phyloP scores from a whole-genome alignment of 2,797 vertebrate species.

The Podarcis siculus region DNA sequence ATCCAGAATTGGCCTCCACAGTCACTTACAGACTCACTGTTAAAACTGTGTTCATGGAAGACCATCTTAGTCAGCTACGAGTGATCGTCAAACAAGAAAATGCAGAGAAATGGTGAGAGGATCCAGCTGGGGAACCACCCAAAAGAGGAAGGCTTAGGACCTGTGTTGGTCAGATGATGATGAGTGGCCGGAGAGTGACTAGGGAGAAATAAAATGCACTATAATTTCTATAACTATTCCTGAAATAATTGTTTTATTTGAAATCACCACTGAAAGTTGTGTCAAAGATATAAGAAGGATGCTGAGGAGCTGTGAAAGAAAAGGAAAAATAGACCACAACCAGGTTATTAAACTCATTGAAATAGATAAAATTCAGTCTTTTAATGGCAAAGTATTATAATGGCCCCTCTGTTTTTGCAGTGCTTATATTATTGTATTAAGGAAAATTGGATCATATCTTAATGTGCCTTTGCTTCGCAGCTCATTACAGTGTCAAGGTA shows the following conservation, averaged over 20 bases:
- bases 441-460: constrained; percentile 1
- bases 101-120: too few species aligned
- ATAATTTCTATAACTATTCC: background rate
- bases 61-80: too few species aligned
- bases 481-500: constrained; percentile 24
- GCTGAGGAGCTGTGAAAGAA: too few species aligned
- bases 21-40: too few species aligned
- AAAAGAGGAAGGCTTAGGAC: too few species aligned
- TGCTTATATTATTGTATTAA: background rate
- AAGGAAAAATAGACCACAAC: background rate
- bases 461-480: constrained; percentile 27
- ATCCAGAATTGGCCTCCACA: too few species aligned
- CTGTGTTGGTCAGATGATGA: too few species aligned
- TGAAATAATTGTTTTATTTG: background rate
- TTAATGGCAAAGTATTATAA: constrained; percentile 12
- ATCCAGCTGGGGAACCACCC: too few species aligned
- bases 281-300: background rate
- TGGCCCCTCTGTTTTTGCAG: constrained; percentile 3
- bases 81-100: too few species aligned
- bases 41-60: too few species aligned
- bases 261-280: background rate
- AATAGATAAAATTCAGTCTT: background rate
- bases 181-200: too few species aligned
- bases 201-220: background rate
- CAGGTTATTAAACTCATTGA: background rate